Percentiles rank a stretch among this genome's conserved stretches.
phyloP scores from a whole-genome alignment of 2,888 invertebrate species.

The Pyrrhosoma nymphula region DNA sequence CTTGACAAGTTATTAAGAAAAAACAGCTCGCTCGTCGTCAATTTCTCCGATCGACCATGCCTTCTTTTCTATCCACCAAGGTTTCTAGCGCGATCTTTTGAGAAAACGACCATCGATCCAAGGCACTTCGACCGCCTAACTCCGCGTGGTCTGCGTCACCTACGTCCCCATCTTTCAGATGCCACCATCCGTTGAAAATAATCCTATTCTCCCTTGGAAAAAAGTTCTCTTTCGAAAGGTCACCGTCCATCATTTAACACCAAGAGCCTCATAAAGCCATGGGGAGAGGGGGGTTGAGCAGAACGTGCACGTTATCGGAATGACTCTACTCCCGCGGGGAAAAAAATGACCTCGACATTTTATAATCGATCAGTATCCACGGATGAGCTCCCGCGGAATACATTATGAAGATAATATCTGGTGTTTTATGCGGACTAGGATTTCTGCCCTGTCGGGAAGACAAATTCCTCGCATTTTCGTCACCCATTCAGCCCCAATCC shows the following conservation, averaged over 20 bases:
- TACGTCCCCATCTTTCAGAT: background rate
- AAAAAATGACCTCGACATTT: constrained; percentile 32
- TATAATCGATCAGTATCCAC: background rate
- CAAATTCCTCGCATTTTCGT: background rate
- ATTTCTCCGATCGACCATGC: background rate
- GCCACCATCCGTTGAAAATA: background rate
- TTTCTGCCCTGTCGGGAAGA: background rate
- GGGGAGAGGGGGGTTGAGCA: background rate
- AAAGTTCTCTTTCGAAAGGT: background rate
- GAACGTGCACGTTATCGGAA: background rate
- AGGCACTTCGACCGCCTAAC: background rate
- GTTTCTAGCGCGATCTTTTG: background rate
- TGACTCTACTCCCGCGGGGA: background rate
- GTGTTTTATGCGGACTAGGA: background rate
- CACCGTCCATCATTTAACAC: constrained; percentile 7
- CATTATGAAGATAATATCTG: background rate
- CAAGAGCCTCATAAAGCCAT: background rate
- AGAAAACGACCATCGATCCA: background rate
- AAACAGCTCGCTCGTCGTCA: background rate
- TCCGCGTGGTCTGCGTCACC: background rate
- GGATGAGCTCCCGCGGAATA: background rate
- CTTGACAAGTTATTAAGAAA: too few relatives aligned
- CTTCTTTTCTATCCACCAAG: background rate
- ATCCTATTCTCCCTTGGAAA: background rate
- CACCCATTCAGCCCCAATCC: background rate